Evolutionary conservation across 2,888 invertebrate genomes (phyloP).

Genomic region (Callyntrura guangdongensis): DNA sequence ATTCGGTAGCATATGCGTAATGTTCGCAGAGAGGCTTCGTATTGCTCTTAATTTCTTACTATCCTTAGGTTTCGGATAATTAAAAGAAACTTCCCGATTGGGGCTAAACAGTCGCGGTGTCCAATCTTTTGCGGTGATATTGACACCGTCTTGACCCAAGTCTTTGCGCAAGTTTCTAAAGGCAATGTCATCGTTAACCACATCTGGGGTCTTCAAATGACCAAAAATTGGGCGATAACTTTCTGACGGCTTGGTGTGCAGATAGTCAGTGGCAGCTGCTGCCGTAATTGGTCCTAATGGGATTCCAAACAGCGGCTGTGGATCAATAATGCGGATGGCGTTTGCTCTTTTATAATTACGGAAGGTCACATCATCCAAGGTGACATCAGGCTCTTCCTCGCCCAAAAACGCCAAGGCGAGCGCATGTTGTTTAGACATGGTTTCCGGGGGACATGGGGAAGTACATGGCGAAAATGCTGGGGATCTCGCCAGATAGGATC

Average conservation of each 20-base stretch:
- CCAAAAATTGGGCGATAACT: conserved; percentile 88
- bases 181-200: conserved; percentile 95
- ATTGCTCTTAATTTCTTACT: conserved; percentile 92
- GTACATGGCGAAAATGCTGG: conserved; percentile 88
- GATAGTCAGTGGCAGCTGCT: conserved; percentile 93
- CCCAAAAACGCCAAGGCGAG: conserved; percentile 64
- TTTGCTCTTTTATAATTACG: conserved; percentile 93
- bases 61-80: conserved; percentile 61
- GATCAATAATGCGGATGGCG: conserved; percentile 89
- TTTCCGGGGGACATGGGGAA: conserved; percentile 80
- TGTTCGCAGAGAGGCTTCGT: conserved; percentile 93
- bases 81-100: conserved; percentile 71
- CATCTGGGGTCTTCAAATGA: conserved; percentile 91
- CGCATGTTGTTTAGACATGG: conserved; percentile 12
- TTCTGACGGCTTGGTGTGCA: conserved; percentile 90
- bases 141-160: conserved; percentile 86
- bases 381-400: conserved; percentile 91
- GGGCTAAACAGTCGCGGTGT: conserved; percentile 84
- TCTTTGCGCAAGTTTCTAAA: conserved; percentile 95
- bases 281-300: conserved; percentile 94
- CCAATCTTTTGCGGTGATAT: conserved; percentile 80
- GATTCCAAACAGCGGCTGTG: conserved; percentile 96
- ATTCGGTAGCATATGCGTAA: conserved; percentile 91
- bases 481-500: conserved; percentile 90
- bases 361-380: conserved; percentile 94